phyloP scores from a whole-genome alignment of 2,888 invertebrate species.

The Xylota sylvarum region DNA sequence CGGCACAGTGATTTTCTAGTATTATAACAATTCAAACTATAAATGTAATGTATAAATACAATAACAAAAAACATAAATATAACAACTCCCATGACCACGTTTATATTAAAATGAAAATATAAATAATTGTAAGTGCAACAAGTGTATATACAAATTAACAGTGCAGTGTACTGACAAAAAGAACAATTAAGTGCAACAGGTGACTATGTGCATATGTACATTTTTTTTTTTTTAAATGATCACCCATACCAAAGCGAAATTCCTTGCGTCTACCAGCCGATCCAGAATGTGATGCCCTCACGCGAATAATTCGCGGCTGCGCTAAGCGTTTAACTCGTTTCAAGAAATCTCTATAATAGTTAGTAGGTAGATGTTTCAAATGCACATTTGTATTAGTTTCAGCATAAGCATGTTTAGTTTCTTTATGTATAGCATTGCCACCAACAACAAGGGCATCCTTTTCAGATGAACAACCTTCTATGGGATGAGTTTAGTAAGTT shows the following conservation, averaged over 20 bases:
- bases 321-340: conserved; percentile 86
- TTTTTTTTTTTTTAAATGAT: conserved; percentile 79
- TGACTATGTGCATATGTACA: conserved; percentile 79
- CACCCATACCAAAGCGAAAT: conserved; percentile 87
- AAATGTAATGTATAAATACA: no score
- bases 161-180: conserved; percentile 10
- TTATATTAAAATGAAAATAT: no score
- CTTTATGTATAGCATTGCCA: conserved; percentile 67
- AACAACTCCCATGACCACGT: no score
- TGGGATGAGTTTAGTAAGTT: conserved; percentile 63
- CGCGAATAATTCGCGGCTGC: conserved; percentile 86
- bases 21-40: no score
- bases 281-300: conserved; percentile 85
- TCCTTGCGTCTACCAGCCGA: conserved; percentile 83
- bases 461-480: conserved; percentile 63
- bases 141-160: not conserved
- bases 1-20: no score
- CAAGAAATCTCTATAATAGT: conserved; percentile 78
- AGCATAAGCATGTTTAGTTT: conserved; percentile 66
- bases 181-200: conserved; percentile 42
- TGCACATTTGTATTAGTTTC: conserved; percentile 76
- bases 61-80: no score
- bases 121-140: not conserved
- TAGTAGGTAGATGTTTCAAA: conserved; percentile 72
- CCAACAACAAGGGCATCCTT: conserved; percentile 74